phyloP scores from a whole-genome alignment of 2,797 vertebrate genomes.

The Enteromius radiatus region DNA sequence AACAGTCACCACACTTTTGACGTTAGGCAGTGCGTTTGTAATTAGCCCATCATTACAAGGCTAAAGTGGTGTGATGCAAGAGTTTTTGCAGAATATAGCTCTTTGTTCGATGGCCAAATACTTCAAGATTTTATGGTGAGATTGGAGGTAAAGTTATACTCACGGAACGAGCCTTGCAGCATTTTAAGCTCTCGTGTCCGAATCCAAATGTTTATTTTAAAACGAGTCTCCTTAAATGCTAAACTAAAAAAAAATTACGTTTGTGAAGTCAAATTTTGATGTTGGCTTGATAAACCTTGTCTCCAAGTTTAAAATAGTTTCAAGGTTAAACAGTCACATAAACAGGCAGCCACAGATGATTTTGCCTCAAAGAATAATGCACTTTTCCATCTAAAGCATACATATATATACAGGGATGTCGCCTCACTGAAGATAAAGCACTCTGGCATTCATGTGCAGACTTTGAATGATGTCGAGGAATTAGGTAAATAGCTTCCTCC shows the following conservation, averaged over 20 bases:
- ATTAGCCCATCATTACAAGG: constrained; percentile 45
- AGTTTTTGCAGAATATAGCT: constrained; percentile 30
- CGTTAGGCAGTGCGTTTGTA: constrained; percentile 17
- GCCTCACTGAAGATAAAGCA: constrained; percentile 3
- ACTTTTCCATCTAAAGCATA: neutral
- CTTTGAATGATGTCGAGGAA: constrained; percentile 35
- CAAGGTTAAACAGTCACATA: constrained; percentile 27
- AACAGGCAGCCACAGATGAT: constrained; percentile 2
- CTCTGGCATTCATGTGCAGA: constrained; percentile 21
- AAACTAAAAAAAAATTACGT: constrained; percentile 16
- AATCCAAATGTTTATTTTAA: constrained; percentile 31
- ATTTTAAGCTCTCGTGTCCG: constrained; percentile 31
- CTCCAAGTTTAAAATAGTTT: constrained; percentile 10
- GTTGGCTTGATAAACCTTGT: constrained; percentile 19
- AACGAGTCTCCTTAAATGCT: constrained; percentile 12
- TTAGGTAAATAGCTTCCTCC: constrained; percentile 42
- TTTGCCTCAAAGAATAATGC: no score
- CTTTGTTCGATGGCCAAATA: constrained; percentile 32
- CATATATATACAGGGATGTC: neutral
- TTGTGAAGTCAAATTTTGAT: constrained; percentile 15
- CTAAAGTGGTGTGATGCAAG: constrained; percentile 37
- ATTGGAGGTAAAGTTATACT: constrained; percentile 39
- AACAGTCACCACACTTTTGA: constrained; percentile 47
- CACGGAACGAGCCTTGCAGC: neutral
- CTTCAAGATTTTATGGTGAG: constrained; percentile 17